A percentile compares a stretch with the other conserved stretches of the same genome.
phyloP scores from a whole-genome alignment of 2,113 vertebrate genomes.

The Natator depressus region DNA sequence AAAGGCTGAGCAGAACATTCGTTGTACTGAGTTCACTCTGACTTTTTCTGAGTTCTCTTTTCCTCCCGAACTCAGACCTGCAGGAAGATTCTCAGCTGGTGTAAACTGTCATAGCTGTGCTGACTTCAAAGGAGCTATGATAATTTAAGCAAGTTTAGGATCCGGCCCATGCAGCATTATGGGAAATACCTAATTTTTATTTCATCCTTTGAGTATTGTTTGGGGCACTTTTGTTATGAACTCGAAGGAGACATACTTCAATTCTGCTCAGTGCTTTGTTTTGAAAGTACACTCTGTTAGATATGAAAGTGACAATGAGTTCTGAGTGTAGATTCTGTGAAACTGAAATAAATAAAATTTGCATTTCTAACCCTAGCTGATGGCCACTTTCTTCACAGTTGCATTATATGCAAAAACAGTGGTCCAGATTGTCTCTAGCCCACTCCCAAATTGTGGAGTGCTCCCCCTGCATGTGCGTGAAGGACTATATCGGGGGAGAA shows the following conservation, averaged over 20 bases:
- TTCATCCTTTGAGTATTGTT: not conserved
- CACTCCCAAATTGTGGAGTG: not conserved
- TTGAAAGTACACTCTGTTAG: not conserved
- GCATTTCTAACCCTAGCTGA: not conserved
- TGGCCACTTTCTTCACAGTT: not conserved
- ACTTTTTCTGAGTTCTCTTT: constrained; percentile 1
- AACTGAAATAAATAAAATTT: not conserved
- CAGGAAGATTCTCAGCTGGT: not conserved
- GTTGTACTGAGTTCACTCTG: not conserved
- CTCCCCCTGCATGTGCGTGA: not conserved
- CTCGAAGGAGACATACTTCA: not conserved
- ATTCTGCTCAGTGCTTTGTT: not conserved
- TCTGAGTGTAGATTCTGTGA: not conserved
- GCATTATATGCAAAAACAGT: not conserved
- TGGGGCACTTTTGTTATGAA: not conserved
- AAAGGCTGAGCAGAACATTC: not conserved
- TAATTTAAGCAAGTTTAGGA: not conserved
- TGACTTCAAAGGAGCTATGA: not conserved
- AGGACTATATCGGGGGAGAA: not conserved
- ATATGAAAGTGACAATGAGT: too few relatives aligned
- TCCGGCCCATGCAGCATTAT: not conserved
- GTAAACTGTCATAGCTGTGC: not conserved
- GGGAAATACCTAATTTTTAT: not conserved
- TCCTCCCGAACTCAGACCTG: not conserved
- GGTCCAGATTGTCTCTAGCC: not conserved